Base-by-base conservation (phyloP, 2,113 vertebrate genomes). In the Meles meles region DNA sequence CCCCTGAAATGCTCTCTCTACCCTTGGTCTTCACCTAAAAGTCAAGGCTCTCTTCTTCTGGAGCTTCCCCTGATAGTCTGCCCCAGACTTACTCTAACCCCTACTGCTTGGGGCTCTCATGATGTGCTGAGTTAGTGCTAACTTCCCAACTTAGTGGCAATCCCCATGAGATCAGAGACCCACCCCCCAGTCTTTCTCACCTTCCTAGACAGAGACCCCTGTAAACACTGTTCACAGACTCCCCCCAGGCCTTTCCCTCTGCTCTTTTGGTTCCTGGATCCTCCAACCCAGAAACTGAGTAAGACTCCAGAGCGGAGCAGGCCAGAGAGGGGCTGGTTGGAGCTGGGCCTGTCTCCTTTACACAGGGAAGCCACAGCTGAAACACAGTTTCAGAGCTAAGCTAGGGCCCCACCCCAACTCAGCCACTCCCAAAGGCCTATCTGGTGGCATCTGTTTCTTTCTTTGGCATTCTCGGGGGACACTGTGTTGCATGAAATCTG, bases 381-480 rank as follows among this genome's bases (percentile, higher is more conserved):
- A 82, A 37, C 37, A 15, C 9, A 1, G 61, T 23, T 72, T 88
- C 18, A 34, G 72, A 86, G 91, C 61, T 55, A 47, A 49, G n/a
- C 65, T 31, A 71, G 29, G 63, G 23, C 20, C n/a, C 67, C 25
- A 14, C 9, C 34, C 79, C 31, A 20, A 96, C 52, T 59, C 52
- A n/a, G 71, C 79, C 34, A 15, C 72, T 91, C 89, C 77, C 61
- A 49, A 29, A 59, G 82, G 71, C 17, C 39, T 31, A 44, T n/a
- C 82, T 25, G 6, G 7, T 71, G 20, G 80, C 92, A 21, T 63
- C 81, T 52, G 80, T 65, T 88, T 71, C 49, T 89, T 83, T 96
- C 39, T 76, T 87, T 91, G 49, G 27, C 44, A 63, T 94, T 89
- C 94, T 96, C 93, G 77, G 27, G 69, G 57, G 61, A 93, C n/a